Evolutionary conservation across 2,888 invertebrate species (phyloP), one percentile per base, ranked within the genome.

Genomic region (Polydrusus cervinus): DNA sequence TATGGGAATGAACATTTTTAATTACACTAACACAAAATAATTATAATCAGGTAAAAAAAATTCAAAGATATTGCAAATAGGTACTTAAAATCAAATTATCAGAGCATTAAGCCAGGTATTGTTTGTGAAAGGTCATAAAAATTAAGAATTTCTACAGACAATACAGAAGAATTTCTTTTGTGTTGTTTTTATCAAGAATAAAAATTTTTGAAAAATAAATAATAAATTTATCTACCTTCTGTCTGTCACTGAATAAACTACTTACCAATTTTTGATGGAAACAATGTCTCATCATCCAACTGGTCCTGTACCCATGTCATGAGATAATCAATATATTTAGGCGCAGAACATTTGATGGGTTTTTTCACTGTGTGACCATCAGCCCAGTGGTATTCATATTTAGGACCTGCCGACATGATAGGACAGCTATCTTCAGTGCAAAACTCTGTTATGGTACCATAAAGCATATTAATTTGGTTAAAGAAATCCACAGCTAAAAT

Each of bases 251-350:
- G 1, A 34, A 34, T 10, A 30, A 30, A 30, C 3, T 8, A 13
- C 76, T 74, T 71, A 77, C 77, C 77, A 86, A 99, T 98, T 91
- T 99, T 99, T 7, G 98, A 98, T 49, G 99, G 99, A 86, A 99
- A 99, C 45, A 99, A 89, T 11, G 95, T 95, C 88, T 99, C 99
- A 86, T 99, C 99, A 85, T 99, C 99, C 78, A 99, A 90, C 87
- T 99, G 99, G 89, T 99, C 98, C 88, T 99, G 99, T 73, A 99
- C 98, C 97, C 98, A 99, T 20, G 98, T 98, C 98, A 99, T 98
- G 81, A 99, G 91, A 89, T 98, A 99, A 89, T 99, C 99, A 82
- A 99, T 99, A 88, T 99, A 99, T 88, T 98, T 97, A 66, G 98
- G 98, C 69, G 98, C 99, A 61, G 98, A 98, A 89, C 98, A 99